Evolutionary conservation across 2,113 vertebrate species (phyloP), one percentile per base, ranked within the genome.

Genomic region (Saiga tatarica): DNA sequence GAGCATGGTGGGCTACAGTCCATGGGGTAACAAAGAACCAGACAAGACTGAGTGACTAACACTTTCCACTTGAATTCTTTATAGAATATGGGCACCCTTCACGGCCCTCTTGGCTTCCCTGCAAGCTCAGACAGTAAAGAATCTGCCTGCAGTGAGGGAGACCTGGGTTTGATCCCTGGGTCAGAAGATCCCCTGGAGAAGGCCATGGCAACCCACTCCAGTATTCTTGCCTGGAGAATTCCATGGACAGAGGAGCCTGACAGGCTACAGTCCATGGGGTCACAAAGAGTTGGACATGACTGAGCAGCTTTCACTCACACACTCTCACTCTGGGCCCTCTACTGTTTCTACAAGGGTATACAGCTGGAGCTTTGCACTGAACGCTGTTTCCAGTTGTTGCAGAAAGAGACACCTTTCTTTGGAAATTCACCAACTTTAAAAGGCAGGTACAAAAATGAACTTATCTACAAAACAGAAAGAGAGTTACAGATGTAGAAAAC

Each of bases 321-420:
- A 36, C 64, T 23, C 17, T 71, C n/a, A 71, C 67, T 39, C 19
- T 23, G 67, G 67, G 19, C 67, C 67, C 9, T 36, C 67, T 23
- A 0, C 16, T 23, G 28, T 10, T 1, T 33, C 14, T 0, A 1
- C 55, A 30, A 13, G 21, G 25, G 33, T 1, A 1, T 60, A 17
- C 39, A 21, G 84, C 19, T 26, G 33, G 33, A 5, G 28, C 64
- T 26, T 33, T 30, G 28, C 3, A 11, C 7, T 14, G 16, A 17
- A 21, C 0, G 7, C 30, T 10, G 10, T 39, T 33, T 82, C 3
- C 6, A 9, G 10, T 71, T 9, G 3, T 36, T 67, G 59, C 33
- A 3, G 74, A 87, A 50, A 39, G 52, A 39, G 1, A 25, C 15
- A 1, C 39, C 42, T 52, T 28, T 83, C 50, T 60, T 45, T 16